Conservation (phyloP, 2,888 invertebrate genomes). For the Nudaria mundana region DNA sequence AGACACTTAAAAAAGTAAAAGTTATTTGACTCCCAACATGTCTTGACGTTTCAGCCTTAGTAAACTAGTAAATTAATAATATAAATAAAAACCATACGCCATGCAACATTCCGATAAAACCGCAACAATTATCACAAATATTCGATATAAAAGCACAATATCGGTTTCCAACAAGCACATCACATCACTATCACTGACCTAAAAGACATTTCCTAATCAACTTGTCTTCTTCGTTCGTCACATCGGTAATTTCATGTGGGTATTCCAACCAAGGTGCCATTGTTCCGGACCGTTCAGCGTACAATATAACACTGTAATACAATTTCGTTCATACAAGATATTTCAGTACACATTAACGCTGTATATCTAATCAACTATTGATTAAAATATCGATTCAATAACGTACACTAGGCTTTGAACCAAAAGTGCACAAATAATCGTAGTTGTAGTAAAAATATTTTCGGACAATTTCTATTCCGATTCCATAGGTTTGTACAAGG, state of each 20-base stretch:
- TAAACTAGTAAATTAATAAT: background rate
- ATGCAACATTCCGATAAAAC: background rate
- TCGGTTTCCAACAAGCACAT: constrained; percentile 19
- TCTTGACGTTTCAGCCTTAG: no score
- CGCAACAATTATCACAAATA: constrained; percentile 4
- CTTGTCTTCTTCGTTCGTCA: constrained; percentile 62
- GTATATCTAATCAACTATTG: constrained; percentile 53
- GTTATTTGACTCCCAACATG: no score
- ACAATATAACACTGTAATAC: constrained; percentile 32
- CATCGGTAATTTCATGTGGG: constrained; percentile 59
- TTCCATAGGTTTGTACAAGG: no score
- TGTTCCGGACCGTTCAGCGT: constrained; percentile 15
- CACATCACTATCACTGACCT: constrained; percentile 53
- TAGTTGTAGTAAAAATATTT: background rate
- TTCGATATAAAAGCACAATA: background rate
- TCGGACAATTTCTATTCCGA: no score
- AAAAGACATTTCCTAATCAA: constrained; percentile 62
- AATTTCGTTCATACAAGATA: constrained; percentile 23
- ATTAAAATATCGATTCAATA: constrained; percentile 36
- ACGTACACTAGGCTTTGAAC: background rate
- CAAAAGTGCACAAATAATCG: background rate
- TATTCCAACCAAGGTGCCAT: constrained; percentile 63
- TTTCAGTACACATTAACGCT: constrained; percentile 40
- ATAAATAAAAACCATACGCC: background rate
- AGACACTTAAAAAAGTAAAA: no score